Base-by-base conservation (phyloP, 1,140 invertebrate genomes). In the Drosophila eugracilis region DNA sequence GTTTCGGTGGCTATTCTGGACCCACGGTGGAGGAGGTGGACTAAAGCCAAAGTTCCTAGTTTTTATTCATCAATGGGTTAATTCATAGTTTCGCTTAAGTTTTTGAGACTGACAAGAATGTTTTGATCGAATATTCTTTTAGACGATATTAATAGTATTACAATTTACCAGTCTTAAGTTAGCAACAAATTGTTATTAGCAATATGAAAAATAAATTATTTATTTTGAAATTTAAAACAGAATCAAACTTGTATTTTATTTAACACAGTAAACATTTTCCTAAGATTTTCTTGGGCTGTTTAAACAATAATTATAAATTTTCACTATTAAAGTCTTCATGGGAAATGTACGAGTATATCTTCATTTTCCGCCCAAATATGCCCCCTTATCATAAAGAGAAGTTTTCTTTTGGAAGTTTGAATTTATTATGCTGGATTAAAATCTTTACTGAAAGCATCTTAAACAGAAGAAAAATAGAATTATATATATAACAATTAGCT, bases 361-460 rank as follows among this genome's bases (percentile, higher is more conserved):
- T 37, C 5, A 4, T 2, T 37, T 7, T 17, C 36, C 2, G 3
- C 2, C 2, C 15, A 15, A 17, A 36, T n/a, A 0, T n/a, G 2
- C 92, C 93, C 59, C 75, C 3, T 1, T 39, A 39, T 19, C 9
- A 19, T 19, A 0, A 4, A 39, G 17, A 4, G 0, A 21, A 22
- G n/a, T 42, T 3, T 22, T 42, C 39, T 15, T 47, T 15, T 22
- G 7, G 3, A 26, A 47, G 22, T 45, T 12, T 5, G 7, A 28
- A 45, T 47, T 47, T 47, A 47, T 47, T 47, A 17, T 15, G 44
- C 44, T 47, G 15, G 19, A 14, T 26, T 55, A 39, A 45, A 70
- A 54, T 47, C 14, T 17, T 70, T 71, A 47, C 37, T 59, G 21
- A 59, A 72, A 72, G 26, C 39, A 48, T 62, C 32, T 37, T 60